Evolutionary conservation across 2,797 vertebrate species (phyloP).

Genomic region (Stomatorhinus walkeri): DNA sequence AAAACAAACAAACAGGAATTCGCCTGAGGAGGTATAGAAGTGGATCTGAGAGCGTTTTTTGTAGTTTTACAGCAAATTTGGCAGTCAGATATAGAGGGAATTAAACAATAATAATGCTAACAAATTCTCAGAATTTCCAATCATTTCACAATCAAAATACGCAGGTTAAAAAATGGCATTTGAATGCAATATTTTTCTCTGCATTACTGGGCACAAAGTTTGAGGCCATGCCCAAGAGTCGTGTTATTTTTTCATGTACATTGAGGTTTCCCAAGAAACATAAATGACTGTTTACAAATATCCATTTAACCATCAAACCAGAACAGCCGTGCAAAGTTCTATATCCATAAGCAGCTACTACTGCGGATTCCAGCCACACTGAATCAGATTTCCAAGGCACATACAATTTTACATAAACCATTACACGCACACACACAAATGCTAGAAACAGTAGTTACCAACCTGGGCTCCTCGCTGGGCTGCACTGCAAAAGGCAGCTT

Average conservation of each 20-base stretch:
- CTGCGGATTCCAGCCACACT: background rate
- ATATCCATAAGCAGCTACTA: background rate
- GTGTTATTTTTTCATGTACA: background rate
- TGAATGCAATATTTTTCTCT: background rate
- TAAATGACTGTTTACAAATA: background rate
- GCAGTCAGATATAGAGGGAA: background rate
- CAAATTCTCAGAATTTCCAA: background rate
- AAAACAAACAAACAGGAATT: background rate
- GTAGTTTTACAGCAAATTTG: background rate
- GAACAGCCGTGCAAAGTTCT: background rate
- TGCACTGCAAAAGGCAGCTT: slow-evolving; percentile 75
- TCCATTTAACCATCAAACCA: background rate
- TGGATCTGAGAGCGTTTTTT: background rate
- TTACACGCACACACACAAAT: background rate
- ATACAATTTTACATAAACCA: background rate
- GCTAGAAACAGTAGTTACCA: slow-evolving; percentile 31
- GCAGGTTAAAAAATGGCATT: background rate
- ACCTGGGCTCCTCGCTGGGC: slow-evolving; percentile 91
- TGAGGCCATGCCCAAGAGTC: background rate
- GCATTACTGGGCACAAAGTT: background rate
- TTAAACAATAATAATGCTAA: background rate
- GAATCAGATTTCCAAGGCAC: background rate
- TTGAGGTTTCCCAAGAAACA: background rate
- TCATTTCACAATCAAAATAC: background rate
- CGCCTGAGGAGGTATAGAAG: background rate